phyloP scores from a whole-genome alignment of 2,888 invertebrate species.

The Rhagonycha fulva region DNA sequence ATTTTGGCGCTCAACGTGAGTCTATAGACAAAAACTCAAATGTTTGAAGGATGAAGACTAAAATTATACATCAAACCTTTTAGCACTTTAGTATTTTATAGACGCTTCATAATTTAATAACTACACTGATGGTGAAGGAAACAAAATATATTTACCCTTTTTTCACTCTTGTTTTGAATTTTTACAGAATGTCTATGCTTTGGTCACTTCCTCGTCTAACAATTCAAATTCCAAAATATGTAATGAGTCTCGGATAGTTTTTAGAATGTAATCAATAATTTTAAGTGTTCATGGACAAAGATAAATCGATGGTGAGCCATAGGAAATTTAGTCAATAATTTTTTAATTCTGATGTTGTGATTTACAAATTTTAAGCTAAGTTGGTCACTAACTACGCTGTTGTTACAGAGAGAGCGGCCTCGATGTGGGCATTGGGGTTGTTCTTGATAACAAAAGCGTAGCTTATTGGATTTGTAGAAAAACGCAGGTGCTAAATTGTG shows the following conservation, averaged over 20 bases:
- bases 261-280: not conserved
- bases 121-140: not conserved
- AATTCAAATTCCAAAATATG: constrained; percentile 83
- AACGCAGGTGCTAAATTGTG: not conserved
- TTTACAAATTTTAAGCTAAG: not conserved
- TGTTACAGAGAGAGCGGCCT: not conserved
- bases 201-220: constrained; percentile 85
- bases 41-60: not conserved
- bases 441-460: not conserved
- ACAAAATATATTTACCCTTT: constrained; percentile 5
- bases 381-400: not conserved
- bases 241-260: constrained; percentile 74
- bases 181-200: constrained; percentile 79
- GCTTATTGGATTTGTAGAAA: not conserved
- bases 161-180: constrained; percentile 32
- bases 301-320: not conserved
- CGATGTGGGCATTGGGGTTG: not conserved
- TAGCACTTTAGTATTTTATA: not conserved
- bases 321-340: not conserved
- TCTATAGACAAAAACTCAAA: not conserved
- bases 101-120: not conserved
- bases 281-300: not conserved
- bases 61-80: not conserved
- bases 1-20: not conserved
- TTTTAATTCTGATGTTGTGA: not conserved